A percentile compares a stretch with the other conserved stretches of the same genome.
These are phyloP conservation scores for Drosophila athabasca DNA, from an alignment of 1,140 invertebrate genomes.

Conservation along the genomic window DNA sequence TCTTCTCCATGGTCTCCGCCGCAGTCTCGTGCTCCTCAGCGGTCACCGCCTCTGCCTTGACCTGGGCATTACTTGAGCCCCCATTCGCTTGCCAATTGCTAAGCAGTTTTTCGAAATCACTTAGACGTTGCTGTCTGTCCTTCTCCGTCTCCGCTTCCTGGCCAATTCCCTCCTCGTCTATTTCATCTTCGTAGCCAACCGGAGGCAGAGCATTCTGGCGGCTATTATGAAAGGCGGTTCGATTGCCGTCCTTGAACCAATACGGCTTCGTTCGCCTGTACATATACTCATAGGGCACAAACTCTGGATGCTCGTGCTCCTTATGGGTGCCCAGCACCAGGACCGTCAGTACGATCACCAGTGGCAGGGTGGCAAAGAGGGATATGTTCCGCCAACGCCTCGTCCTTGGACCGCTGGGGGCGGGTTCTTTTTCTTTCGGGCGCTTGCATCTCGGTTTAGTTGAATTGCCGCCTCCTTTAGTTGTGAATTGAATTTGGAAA, in stretches of 20 bases:
- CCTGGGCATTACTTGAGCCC: no score
- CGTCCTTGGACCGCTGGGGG: no score
- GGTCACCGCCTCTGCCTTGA: no score
- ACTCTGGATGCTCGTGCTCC: constrained; percentile 85
- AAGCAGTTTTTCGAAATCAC: constrained; percentile 25
- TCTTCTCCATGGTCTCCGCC: no score
- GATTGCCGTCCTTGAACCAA: constrained; percentile 94
- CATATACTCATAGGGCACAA: constrained; percentile 89
- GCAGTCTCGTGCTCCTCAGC: no score
- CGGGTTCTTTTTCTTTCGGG: no score
- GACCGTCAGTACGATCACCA: constrained; percentile 38
- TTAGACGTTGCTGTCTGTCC: constrained; percentile 19
- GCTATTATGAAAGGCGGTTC: constrained; percentile 89
- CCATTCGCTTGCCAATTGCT: constrained; percentile 45
- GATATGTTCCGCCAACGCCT: no score
- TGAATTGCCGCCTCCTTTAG: no score
- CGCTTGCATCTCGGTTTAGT: no score
- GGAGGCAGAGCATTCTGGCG: constrained; percentile 89
- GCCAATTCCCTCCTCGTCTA: constrained; percentile 26
- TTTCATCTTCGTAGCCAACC: constrained; percentile 89
- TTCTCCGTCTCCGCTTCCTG: constrained; percentile 29
- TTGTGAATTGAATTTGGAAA: no score
- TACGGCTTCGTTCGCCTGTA: constrained; percentile 88
- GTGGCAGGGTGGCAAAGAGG: constrained; percentile 12
- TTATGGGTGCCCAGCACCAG: constrained; percentile 28